A percentile compares a stretch with the other conserved stretches of the same genome.
Evolutionary conservation across 53 echinoderm and acorn worm genomes (phyloP).

Genomic region (Paracentrotus lividus): DNA sequence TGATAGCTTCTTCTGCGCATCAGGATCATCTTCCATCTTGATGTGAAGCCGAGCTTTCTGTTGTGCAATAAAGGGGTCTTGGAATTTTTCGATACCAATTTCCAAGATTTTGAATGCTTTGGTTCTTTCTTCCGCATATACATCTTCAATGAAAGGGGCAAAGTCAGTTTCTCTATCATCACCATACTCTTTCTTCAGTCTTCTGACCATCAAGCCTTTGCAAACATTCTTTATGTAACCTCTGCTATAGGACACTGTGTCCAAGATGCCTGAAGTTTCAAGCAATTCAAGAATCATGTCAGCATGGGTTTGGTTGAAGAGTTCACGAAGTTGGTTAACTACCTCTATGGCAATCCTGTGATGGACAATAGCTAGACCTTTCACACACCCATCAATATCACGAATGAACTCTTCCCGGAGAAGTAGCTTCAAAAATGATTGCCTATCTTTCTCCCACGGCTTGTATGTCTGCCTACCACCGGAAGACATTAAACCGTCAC

Average conservation of each 20-base stretch:
- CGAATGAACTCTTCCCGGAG: constrained; percentile 58
- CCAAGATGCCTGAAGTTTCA: constrained; percentile 65
- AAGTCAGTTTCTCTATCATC: constrained; percentile 76
- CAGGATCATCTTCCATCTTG: not conserved
- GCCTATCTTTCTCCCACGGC: constrained; percentile 75
- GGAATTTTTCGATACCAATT: constrained; percentile 56
- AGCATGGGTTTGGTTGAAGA: constrained; percentile 43
- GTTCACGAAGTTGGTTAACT: constrained; percentile 65
- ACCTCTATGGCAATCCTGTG: constrained; percentile 73
- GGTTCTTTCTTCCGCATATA: constrained; percentile 20
- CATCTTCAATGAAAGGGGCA: constrained; percentile 79
- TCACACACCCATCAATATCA: constrained; percentile 64
- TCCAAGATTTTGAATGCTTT: constrained; percentile 71
- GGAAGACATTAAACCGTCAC: constrained; percentile 79
- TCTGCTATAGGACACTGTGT: constrained; percentile 46
- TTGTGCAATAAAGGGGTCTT: constrained; percentile 72
- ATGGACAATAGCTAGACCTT: constrained; percentile 79
- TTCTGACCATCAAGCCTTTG: constrained; percentile 74
- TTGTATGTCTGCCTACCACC: not conserved
- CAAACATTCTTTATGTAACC: constrained; percentile 67
- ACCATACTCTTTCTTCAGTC: constrained; percentile 71
- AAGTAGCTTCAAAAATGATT: constrained; percentile 58
- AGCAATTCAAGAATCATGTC: constrained; percentile 74
- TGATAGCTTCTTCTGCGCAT: constrained; percentile 71
- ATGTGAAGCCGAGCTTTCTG: constrained; percentile 71